Evolutionary conservation across 2,113 vertebrate species (phyloP).

Genomic region (Thermophis baileyi): DNA sequence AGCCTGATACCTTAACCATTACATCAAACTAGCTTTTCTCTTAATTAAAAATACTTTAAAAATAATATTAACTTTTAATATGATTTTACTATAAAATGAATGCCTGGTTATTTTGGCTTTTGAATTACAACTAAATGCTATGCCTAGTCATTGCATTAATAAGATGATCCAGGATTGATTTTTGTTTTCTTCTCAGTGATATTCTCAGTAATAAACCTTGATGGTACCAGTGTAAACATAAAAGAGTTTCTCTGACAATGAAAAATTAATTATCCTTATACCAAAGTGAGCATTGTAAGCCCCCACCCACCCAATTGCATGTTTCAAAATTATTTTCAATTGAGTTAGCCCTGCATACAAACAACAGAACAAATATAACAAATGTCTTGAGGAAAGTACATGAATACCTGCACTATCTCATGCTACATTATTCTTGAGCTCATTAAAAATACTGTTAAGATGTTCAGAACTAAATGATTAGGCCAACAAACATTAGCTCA

Average conservation of each 20-base stretch:
- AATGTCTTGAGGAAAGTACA: neutral
- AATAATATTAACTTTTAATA: slow-evolving; percentile 41
- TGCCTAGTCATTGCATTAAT: slow-evolving; percentile 4
- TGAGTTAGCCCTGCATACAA: neutral
- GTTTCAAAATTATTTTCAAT: neutral
- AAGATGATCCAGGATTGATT: neutral
- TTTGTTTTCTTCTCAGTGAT: neutral
- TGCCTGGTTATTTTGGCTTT: slow-evolving; percentile 28
- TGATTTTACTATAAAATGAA: slow-evolving; percentile 52
- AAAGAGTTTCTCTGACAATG: neutral
- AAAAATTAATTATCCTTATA: neutral
- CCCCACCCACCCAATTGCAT: neutral
- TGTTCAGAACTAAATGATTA: slow-evolving; percentile 16
- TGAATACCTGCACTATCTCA: neutral
- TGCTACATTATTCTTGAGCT: neutral
- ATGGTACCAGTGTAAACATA: neutral
- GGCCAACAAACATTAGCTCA: neutral
- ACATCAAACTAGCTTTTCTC: neutral
- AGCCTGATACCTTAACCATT: neutral
- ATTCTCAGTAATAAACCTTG: neutral
- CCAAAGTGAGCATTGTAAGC: neutral
- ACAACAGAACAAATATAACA: neutral
- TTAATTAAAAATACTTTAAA: slow-evolving; percentile 23
- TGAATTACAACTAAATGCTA: slow-evolving; percentile 17
- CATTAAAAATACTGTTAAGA: neutral